These are phyloP conservation scores for Leucophenga montana DNA, from an alignment of 2,888 invertebrate genomes.

Conservation along the genomic window DNA sequence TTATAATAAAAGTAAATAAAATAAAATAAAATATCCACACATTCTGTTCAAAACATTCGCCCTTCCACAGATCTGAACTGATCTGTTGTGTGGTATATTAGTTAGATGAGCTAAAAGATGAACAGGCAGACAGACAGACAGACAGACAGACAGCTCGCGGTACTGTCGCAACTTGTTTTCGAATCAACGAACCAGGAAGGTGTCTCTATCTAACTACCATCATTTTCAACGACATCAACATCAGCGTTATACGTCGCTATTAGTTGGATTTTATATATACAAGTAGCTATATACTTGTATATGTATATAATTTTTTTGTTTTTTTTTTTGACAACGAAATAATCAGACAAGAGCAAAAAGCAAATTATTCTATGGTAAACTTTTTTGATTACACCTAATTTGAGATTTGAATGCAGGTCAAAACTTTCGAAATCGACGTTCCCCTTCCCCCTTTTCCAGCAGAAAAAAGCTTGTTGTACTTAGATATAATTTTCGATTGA, in stretches of 20 bases:
- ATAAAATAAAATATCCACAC: neutral
- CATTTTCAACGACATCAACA: no score
- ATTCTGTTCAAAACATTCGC: neutral
- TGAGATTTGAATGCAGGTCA: conserved; percentile 46
- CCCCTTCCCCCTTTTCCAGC: no score
- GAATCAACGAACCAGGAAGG: conserved; percentile 51
- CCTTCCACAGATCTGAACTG: neutral
- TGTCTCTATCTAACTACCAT: conserved; percentile 29
- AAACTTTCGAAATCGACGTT: conserved; percentile 44
- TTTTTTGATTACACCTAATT: conserved; percentile 48
- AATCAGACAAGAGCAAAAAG: conserved; percentile 7
- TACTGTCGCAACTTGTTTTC: conserved; percentile 49
- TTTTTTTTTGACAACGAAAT: neutral
- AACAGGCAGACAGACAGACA: neutral
- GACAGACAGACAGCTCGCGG: conserved; percentile 20
- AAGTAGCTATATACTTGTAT: no score
- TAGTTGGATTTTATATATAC: no score
- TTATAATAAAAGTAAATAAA: no score
- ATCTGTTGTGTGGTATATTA: no score
- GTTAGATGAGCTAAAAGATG: neutral
- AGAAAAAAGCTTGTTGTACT: no score
- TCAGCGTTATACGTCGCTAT: no score
- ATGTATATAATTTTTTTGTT: no score
- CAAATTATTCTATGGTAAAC: conserved; percentile 34
- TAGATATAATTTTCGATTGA: no score